Evolutionary conservation across 2,888 invertebrate genomes (phyloP), one percentile per base, ranked within the genome.

Genomic region (Mylabris sibirica): DNA sequence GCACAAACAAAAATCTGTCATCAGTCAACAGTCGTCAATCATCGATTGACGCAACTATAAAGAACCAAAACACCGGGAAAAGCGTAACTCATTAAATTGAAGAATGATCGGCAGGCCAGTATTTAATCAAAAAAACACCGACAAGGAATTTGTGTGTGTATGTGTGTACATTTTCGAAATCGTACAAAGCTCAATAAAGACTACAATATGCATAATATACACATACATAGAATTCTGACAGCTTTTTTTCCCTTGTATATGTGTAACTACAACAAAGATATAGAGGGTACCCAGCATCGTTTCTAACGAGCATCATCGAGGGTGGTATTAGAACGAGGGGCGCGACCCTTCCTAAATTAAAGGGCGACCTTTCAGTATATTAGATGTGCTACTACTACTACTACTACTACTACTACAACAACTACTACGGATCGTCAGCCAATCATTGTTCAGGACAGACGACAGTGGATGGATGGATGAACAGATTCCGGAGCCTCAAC

Each of bases 311-410:
- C 84, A 53, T 44, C 84, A 17, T 22, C 81, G 83, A 84, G 84
- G 84, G 84, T 84, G 84, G 84, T 80, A 81, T 79, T 4, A 14
- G 57, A 24, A 14, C 66, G 63, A 74, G 79, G 84, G 84, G 84
- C 84, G 83, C 83, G 83, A 84, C 84, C 84, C 84, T 44, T 81
- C 79, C 79, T 77, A 83, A 84, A 84, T 83, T 83, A 83, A 81
- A 83, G 82, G 80, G 81, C 83, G 79, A 81, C 79, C 80, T 80
- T 74, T 78, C 81, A 26, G 62, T 77, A 76, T 80, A 79, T 78
- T 80, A 79, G 81, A 79, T 75, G 76, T 76, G 76, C 76, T 78
- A 74, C 49, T 22, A 44, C 76, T n/a, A n/a, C n/a, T n/a, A n/a
- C n/a, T n/a, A n/a, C n/a, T n/a, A n/a, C n/a, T n/a, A n/a, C n/a